phyloP scores from a whole-genome alignment of 2,888 invertebrate genomes.

The Eustalomyia histrio region DNA sequence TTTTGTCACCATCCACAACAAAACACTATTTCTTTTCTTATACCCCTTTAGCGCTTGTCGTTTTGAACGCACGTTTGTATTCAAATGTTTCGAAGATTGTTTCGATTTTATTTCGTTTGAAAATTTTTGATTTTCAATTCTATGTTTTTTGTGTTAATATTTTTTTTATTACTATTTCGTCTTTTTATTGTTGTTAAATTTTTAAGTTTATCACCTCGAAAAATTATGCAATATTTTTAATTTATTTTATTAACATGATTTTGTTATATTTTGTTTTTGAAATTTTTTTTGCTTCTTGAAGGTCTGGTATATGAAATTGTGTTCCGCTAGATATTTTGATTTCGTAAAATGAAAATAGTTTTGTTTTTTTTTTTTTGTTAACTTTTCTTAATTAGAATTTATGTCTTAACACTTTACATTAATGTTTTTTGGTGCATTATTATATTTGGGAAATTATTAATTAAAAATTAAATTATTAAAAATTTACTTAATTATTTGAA shows the following conservation, averaged over 20 bases:
- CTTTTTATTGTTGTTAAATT: slow-evolving; percentile 2
- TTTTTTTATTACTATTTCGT: slow-evolving; percentile 30
- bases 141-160: slow-evolving; percentile 32
- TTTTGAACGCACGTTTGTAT: slow-evolving; percentile 34
- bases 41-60: neutral
- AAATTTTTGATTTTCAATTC: slow-evolving; percentile 10
- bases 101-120: slow-evolving; percentile 8
- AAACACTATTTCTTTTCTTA: slow-evolving; percentile 28
- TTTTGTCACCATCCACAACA: slow-evolving; percentile 18
- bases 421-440: slow-evolving; percentile 33
- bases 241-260: slow-evolving; percentile 31
- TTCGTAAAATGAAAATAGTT: neutral
- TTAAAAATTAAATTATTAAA: neutral
- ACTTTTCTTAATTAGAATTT: slow-evolving; percentile 30
- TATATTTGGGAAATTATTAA: slow-evolving; percentile 31
- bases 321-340: slow-evolving; percentile 30
- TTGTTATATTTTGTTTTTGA: slow-evolving; percentile 8
- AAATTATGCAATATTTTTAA: slow-evolving; percentile 50
- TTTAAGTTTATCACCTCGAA: slow-evolving; percentile 41
- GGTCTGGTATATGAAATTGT: slow-evolving; percentile 37
- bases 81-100: slow-evolving; percentile 27
- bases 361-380: slow-evolving; percentile 2
- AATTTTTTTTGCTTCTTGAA: slow-evolving; percentile 16
- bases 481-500: neutral
- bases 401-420: slow-evolving; percentile 13